phyloP scores from a whole-genome alignment of 2,113 vertebrate genomes.

The Gymnobelideus leadbeateri region DNA sequence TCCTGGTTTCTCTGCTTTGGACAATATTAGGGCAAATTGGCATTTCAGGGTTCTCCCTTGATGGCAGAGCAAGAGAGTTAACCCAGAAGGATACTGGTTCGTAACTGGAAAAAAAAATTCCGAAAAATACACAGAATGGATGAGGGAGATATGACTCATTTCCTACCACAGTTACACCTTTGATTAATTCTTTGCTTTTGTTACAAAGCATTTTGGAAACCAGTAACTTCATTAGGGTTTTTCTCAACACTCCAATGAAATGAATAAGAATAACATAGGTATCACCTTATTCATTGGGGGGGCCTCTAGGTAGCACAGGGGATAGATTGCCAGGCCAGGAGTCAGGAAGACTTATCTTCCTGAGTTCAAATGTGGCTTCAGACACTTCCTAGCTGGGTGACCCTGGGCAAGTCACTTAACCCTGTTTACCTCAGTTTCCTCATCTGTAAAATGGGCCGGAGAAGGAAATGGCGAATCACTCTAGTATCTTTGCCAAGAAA shows the following conservation, averaged over 20 bases:
- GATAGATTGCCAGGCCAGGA: neutral
- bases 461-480: too few species aligned
- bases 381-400: neutral
- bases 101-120: neutral
- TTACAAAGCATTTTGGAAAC: neutral
- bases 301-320: too few species aligned
- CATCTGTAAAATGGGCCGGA: too few species aligned
- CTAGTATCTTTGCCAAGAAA: too few species aligned
- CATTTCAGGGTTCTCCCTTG: fast-evolving
- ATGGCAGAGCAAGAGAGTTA: neutral
- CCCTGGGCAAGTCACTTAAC: too few species aligned
- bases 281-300: too few species aligned
- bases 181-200: neutral
- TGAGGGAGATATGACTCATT: neutral
- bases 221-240: neutral
- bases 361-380: neutral
- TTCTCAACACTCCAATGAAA: neutral
- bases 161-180: neutral
- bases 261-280: neutral
- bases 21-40: fast-evolving
- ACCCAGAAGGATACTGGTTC: neutral
- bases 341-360: neutral
- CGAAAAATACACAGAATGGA: neutral
- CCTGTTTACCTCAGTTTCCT: too few species aligned
- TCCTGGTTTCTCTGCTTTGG: neutral